Evolutionary conservation across 2,888 invertebrate species (phyloP), one percentile per base, ranked within the genome.

Genomic region (Pyrrhia umbra): DNA sequence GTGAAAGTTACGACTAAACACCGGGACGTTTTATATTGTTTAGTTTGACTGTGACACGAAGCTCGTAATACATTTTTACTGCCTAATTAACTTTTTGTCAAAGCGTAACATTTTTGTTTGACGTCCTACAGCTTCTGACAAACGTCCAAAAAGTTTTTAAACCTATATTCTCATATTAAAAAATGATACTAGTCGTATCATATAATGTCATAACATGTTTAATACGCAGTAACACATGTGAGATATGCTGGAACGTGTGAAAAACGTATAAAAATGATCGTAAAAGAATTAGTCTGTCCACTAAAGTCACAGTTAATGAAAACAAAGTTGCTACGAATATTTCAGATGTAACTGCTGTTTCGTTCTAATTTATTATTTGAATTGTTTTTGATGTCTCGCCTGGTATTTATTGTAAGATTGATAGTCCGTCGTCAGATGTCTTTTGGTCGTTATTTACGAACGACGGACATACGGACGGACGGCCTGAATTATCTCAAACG

Each of bases 361-460:
- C 68, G 52, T 56, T 79, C 65, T 74, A 80, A 76, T 79, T 80
- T 79, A 80, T 80, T 79, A 77, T 80, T 69, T 58, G 67, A 54
- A 77, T 72, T 69, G 77, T 75, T 73, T 80, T 68, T 82, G 81
- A 82, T 84, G 79, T 75, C 80, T 81, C 6, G 79, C 79, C 87
- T 87, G 90, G 92, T 92, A 93, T 93, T 93, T 93, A 92, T 92
- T 90, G 88, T 88, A 89, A 93, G 93, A 94, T 94, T 93, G 90
- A 94, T 93, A 87, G 89, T 80, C 85, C 89, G 92, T 93, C 91
- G 91, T 92, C 91, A 88, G 86, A 89, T 93, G 93, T 93, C 92
- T 90, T 87, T 91, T 87, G 87, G 85, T 87, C 86, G 90, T 92
- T 84, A 86, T 90, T 88, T 68, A 69, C 72, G 63, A 64, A 56